Base-by-base conservation (phyloP, 2,113 vertebrate genomes). In the Tetraodon nigroviridis region DNA sequence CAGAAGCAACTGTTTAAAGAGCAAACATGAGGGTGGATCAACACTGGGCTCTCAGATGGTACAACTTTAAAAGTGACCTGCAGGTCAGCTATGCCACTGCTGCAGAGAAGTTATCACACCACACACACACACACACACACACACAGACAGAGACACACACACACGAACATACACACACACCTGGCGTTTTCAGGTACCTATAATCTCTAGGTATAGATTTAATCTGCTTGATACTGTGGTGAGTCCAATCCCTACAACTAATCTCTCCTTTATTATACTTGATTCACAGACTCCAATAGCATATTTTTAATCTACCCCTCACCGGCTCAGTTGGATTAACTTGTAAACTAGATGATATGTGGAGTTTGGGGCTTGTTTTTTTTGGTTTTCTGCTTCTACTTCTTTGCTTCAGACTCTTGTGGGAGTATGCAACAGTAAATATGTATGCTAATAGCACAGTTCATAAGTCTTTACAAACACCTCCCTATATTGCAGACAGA, bases 221-320 rank as follows among this genome's bases (percentile, higher is more conserved):
- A 65, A 86, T 78, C 68, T 71, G 67, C 65, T 79, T 73, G 72
- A 77, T 80, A 83, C 79, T 76, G 66, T 74, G 55, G 55, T 59
- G 76, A 80, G 80, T 71, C 70, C 64, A 86, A 88, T 89, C 84
- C 72, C 75, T 57, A 58, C 73, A 89, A 88, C 84, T 89, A 89
- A 90, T 90, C 88, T 90, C 80, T 73, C 72, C 80, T 86, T 87
- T 89, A 89, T 90, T 90, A 87, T 79, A 84, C 79, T 71, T 87
- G 85, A 89, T 90, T 87, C 79, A 88, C 78, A 62, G 87, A 88
- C 74, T 86, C 71, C 71, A 80, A 88, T 84, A 86, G 84, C 86
- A 85, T 89, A 78, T 84, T 89, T 90, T 89, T 87, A 90, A 89
- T 90, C 88, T 87, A 86, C 81, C 75, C 75, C 82, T 86, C 37